These are phyloP conservation scores for Aporophyla lueneburgensis DNA, from an alignment of 2,888 invertebrate genomes.

Conservation along the genomic window DNA sequence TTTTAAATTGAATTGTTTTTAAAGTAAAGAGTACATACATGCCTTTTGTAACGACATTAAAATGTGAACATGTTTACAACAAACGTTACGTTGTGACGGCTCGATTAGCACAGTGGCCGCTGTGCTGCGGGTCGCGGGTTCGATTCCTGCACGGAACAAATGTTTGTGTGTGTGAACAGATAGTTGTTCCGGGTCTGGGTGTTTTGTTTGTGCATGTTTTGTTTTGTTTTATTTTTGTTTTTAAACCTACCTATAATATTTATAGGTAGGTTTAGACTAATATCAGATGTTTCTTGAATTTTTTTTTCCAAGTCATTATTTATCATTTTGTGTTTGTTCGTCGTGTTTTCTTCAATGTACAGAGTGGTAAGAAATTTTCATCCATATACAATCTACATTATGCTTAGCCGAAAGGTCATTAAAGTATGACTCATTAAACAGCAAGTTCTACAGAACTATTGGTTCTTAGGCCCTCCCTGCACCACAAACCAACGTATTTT, in stretches of 20 bases:
- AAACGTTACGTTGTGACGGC: conserved; percentile 31
- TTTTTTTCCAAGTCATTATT: neutral
- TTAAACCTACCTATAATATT: neutral
- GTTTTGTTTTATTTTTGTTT: conserved; percentile 28
- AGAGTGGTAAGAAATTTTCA: neutral
- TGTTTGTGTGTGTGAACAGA: conserved; percentile 5
- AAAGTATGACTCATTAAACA: neutral
- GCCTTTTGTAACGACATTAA: conserved; percentile 59
- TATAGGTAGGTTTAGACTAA: neutral
- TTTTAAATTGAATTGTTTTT: neutral
- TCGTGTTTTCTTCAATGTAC: neutral
- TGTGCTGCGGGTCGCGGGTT: conserved; percentile 49
- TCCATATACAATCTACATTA: neutral
- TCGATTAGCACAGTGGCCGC: neutral
- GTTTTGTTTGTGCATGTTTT: conserved; percentile 54
- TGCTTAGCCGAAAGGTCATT: neutral
- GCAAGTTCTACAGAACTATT: neutral
- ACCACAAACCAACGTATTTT: neutral
- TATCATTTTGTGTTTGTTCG: neutral
- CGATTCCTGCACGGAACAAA: conserved; percentile 46
- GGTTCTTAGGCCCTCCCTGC: neutral
- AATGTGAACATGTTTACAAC: conserved; percentile 28
- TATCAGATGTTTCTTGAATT: neutral
- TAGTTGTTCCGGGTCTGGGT: conserved; percentile 36
- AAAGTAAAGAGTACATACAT: conserved; percentile 29